phyloP scores from a whole-genome alignment of 2,113 vertebrate genomes.

The Prochilodus magdalenae region DNA sequence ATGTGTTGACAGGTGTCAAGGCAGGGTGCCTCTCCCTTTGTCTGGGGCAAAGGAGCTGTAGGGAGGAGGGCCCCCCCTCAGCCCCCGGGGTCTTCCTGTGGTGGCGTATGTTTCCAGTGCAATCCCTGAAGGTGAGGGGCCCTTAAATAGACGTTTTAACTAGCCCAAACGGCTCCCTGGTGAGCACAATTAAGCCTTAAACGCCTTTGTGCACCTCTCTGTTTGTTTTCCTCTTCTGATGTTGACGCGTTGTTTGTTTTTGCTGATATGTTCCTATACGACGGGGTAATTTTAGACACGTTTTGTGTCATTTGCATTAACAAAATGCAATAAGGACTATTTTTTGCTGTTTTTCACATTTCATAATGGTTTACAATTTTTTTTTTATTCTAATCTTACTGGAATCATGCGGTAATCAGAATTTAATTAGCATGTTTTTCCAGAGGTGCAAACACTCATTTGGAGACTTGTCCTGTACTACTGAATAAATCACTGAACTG shows the following conservation, averaged over 20 bases:
- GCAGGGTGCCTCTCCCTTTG: conserved; percentile 69
- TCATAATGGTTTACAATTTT: neutral
- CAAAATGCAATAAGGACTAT: neutral
- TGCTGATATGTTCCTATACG: conserved; percentile 50
- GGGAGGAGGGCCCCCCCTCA: conserved; percentile 51
- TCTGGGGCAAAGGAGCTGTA: conserved; percentile 56
- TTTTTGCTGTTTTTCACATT: neutral
- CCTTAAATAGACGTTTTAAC: conserved; percentile 68
- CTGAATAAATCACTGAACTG: conserved; percentile 16
- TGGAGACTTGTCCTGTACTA: conserved; percentile 5
- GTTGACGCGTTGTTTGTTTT: conserved; percentile 58
- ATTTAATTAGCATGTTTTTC: conserved; percentile 37
- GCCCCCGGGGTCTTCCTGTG: conserved; percentile 80
- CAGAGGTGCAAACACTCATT: conserved; percentile 22
- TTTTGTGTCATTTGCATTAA: conserved; percentile 11
- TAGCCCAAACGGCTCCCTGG: conserved; percentile 68
- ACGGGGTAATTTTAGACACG: neutral
- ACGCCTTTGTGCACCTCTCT: conserved; percentile 64
- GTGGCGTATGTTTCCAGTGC: conserved; percentile 67
- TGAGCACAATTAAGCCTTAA: conserved; percentile 76
- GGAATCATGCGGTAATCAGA: neutral
- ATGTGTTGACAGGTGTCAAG: conserved; percentile 75
- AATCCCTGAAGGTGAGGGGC: conserved; percentile 62
- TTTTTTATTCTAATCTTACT: neutral
- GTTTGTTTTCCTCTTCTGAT: conserved; percentile 69